Evolutionary conservation across 1,140 invertebrate species (phyloP), one percentile per base, ranked within the genome.

Genomic region (Macrobrachium nipponense): DNA sequence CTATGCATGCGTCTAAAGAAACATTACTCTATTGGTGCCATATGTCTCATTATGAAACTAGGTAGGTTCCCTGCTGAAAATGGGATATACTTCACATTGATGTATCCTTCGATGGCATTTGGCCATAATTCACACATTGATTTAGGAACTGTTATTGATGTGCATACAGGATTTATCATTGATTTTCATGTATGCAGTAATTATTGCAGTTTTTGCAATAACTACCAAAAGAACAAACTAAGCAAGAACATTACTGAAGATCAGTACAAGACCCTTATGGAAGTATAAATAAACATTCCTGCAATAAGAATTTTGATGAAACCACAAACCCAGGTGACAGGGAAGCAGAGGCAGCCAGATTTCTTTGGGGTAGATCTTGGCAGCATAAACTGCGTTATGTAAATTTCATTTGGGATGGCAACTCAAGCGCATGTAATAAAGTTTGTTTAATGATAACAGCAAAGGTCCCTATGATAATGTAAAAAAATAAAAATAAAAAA

Each of bases 111-210:
- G 82, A 84, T 60, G 82, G 82, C 5, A 59, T 18, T 11, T 84
- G 82, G 82, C 7, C 82, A 84, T 77, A 78, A 79, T 18, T 60
- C 43, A 58, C 82, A 84, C 70, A 61, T 84, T 77, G 82, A 72
- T n/a, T 27, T 77, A 43, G 82, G 43, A 27, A 7, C 14, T 62
- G 75, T 59, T 8, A 66, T 84, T 36, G 82, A 84, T 36, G 7
- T 12, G 14, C 27, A 59, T 12, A 84, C 72, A 60, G 72, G 70
- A 5, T 79, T 84, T 12, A n/a, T 78, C 5, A 14, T 79, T 5
- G 70, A 84, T 27, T 73, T 12, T 77, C 70, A 84, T n/a, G 72
- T 84, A 11, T 27, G 77, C 11, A 51, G 23, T 7, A 84, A 79
- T 36, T 77, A 61, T 7, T 84, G 82, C 51, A 2, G 20, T 10